Base-by-base conservation (phyloP, 2,888 invertebrate genomes). In the Epistrophe eligans region DNA sequence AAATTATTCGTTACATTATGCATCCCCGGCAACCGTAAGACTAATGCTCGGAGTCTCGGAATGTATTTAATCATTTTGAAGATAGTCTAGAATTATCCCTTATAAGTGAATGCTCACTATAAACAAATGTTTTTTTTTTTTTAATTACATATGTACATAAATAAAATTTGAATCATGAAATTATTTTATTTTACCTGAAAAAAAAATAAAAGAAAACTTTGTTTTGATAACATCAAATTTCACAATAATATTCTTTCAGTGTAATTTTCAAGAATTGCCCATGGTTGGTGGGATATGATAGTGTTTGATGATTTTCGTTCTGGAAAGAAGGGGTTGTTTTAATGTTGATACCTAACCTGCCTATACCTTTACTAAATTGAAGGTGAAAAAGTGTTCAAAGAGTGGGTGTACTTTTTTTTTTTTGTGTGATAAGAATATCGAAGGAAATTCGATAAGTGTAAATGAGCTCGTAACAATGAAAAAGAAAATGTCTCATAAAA, bases 381-480 rank as follows among this genome's bases (percentile, higher is more conserved):
- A 48, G 45, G 45, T 66, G 24, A 32, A 66, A 13, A 28, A 28
- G 17, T 32, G 11, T 17, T 28, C n/a, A n/a, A n/a, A 45, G 32
- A 62, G 38, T 15, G 9, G 4, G 15, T 24, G n/a, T 24, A n/a
- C n/a, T n/a, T n/a, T 7, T 55, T 50, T 40, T 7, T 28, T 15
- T 45, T n/a, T 40, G 24, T 52, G 52, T 52, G 67, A 70, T 52
- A 70, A 52, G 67, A 70, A 70, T 70, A 70, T 19, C 35, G 32
- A 70, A 70, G 13, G 52, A 24, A 32, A 52, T 50, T 67, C 67
- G 4, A 28, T n/a, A 50, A 67, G 50, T 67, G 67, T 35, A 50
- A 38, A 67, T 67, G 50, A 35, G 66, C 32, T 50, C 48, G 50
- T 50, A 38, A 40, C 38, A 38, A 50, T 8, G 3, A 50, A 50